phyloP scores from a whole-genome alignment of 53 echinoderm and acorn worm genomes.

The Hippasteria phrygiana region DNA sequence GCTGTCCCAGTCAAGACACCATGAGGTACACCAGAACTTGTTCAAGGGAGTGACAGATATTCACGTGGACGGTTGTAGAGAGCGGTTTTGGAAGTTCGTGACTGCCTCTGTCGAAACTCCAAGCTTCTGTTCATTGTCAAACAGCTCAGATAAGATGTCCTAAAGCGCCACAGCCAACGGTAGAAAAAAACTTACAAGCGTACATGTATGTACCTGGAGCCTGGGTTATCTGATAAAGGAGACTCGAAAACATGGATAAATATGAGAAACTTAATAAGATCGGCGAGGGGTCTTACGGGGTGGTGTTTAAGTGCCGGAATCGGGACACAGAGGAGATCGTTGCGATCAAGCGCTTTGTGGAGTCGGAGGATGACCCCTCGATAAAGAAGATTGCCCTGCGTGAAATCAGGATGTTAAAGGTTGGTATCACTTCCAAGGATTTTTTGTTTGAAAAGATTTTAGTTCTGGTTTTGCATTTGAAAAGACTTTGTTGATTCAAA shows the following conservation, averaged over 20 bases:
- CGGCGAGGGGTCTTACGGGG: slow-evolving; percentile 99
- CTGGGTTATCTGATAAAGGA: neutral
- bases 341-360: slow-evolving; percentile 99
- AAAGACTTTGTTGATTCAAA: too few relatives aligned
- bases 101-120: too few relatives aligned
- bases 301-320: slow-evolving; percentile 98
- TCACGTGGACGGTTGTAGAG: neutral
- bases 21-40: slow-evolving; percentile 17
- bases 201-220: neutral
- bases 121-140: neutral
- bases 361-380: slow-evolving; percentile 97
- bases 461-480: too few relatives aligned
- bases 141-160: neutral
- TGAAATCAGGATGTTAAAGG: slow-evolving; percentile 99
- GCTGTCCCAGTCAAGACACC: neutral
- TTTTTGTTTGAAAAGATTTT: too few relatives aligned
- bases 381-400: slow-evolving; percentile 98
- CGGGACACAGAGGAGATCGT: slow-evolving; percentile 96
- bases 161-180: neutral
- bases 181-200: neutral
- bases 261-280: slow-evolving; percentile 99
- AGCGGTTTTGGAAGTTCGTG: neutral
- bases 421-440: slow-evolving; percentile 1
- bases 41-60: neutral
- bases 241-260: slow-evolving; percentile 87